Base-by-base conservation (phyloP, 2,113 vertebrate genomes). In the Actenoides lindsayi region DNA sequence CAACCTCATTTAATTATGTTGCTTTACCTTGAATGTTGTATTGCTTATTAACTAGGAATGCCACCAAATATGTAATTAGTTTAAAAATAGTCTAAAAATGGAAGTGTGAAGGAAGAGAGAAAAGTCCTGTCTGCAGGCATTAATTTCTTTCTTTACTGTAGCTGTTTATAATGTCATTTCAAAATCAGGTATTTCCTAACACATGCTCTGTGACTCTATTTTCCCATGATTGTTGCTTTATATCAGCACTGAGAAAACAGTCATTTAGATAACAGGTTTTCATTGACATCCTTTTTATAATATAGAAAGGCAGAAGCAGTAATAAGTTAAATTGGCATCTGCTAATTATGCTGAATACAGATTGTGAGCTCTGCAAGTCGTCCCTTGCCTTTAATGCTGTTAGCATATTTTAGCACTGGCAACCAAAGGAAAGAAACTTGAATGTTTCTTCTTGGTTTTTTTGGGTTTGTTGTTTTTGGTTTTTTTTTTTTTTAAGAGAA, bases 341-440 rank as follows among this genome's bases (percentile, higher is more conserved):
- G 97, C 95, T 97, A 97, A 97, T 97, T 97, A 97, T 97, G 90
- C 96, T 89, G 96, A 96, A 95, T 97, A 95, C 95, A 97, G 95
- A 97, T 96, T 97, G 95, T 31, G 25, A 97, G 96, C 95, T 97
- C 94, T 96, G 91, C 94, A 97, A 95, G 93, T 96, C 82, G 71
- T 96, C 95, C 91, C 90, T 96, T 97, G 93, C 95, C 84, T 97
- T 97, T 97, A 97, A 95, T 97, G 96, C 80, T 97, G 96, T 95
- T 96, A 97, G 97, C 96, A 97, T 96, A 97, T 96, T 97, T 97
- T 96, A 97, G 94, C 95, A 94, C 95, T 97, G 95, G 96, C 95
- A 97, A 89, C 95, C 89, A 70, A 94, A 89, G 70, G 92, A 94
- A 96, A 92, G 94, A 89, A 95, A 96, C 89, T 95, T 95, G 91